Evolutionary conservation across 2,888 invertebrate species (phyloP).

Genomic region (Aplocera efformata): DNA sequence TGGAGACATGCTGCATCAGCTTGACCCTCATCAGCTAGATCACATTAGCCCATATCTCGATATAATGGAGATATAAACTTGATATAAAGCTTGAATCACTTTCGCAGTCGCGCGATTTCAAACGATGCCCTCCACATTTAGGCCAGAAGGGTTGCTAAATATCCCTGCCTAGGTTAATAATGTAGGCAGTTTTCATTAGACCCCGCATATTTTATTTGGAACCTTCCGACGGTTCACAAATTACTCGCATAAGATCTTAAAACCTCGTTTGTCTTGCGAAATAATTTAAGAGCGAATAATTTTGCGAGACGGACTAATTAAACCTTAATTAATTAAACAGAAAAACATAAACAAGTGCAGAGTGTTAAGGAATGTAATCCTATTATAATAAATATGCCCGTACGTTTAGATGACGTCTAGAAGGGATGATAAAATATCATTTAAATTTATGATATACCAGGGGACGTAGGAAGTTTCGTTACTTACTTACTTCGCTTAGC

Average conservation of each 20-base stretch:
- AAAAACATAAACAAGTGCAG: constrained; percentile 54
- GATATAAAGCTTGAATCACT: constrained; percentile 29
- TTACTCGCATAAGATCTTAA: constrained; percentile 39
- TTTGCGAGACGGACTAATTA: constrained; percentile 55
- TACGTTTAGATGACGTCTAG: too few species aligned
- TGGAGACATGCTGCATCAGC: too few species aligned
- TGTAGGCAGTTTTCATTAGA: constrained; percentile 53
- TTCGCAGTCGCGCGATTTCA: constrained; percentile 32
- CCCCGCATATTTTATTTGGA: constrained; percentile 53
- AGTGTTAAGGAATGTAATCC: constrained; percentile 35
- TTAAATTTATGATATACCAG: too few species aligned
- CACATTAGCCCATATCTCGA: constrained; percentile 34
- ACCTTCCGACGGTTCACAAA: constrained; percentile 46
- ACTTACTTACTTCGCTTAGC: too few species aligned
- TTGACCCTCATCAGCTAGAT: too few species aligned
- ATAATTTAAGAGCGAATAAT: constrained; percentile 60
- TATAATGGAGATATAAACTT: constrained; percentile 33
- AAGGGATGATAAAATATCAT: too few species aligned
- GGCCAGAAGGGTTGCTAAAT: constrained; percentile 34
- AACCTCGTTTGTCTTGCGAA: constrained; percentile 44
- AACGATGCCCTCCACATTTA: constrained; percentile 29
- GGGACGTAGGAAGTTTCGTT: too few species aligned
- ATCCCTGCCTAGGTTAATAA: constrained; percentile 41
- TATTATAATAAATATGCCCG: constrained; percentile 32
- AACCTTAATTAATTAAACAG: constrained; percentile 57